A percentile compares a stretch with the other conserved stretches of the same genome.
These are phyloP conservation scores for Gymnorhina tibicen DNA, from an alignment of 2,113 vertebrate species.

Conservation along the genomic window DNA sequence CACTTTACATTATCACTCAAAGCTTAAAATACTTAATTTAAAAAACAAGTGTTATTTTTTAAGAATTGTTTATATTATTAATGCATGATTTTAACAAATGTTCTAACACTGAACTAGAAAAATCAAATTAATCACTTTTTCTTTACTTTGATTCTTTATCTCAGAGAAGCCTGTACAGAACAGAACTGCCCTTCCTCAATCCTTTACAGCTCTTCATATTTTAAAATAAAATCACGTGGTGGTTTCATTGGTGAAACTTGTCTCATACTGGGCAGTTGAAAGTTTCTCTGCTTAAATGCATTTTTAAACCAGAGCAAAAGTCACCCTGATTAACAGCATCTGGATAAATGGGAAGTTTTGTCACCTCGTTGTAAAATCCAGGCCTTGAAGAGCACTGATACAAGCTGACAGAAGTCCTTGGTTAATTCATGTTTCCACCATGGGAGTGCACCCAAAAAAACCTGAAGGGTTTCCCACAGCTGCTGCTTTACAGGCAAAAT, in stretches of 20 bases:
- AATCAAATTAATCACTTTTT: background rate
- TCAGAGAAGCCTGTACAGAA: background rate
- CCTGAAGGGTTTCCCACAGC: background rate
- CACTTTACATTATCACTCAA: background rate
- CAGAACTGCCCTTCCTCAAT: background rate
- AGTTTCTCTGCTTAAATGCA: background rate
- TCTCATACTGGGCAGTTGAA: background rate
- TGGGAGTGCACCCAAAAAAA: background rate
- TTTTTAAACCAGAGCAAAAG: background rate
- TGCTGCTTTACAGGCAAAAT: background rate
- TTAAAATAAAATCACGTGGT: background rate
- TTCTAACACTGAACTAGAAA: background rate
- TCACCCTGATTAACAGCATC: background rate
- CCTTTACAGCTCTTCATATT: background rate
- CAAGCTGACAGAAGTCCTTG: background rate
- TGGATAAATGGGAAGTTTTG: background rate
- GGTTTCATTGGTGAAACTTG: background rate
- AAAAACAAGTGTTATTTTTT: background rate
- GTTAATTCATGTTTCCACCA: background rate
- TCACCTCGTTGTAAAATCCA: background rate
- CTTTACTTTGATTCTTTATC: background rate
- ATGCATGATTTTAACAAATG: background rate
- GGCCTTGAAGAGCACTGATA: background rate
- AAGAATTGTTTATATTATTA: background rate
- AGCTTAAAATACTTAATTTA: background rate